Evolutionary conservation across 64 coral and sea anemone species (phyloP).

Genomic region (Pachyseris speciosa): DNA sequence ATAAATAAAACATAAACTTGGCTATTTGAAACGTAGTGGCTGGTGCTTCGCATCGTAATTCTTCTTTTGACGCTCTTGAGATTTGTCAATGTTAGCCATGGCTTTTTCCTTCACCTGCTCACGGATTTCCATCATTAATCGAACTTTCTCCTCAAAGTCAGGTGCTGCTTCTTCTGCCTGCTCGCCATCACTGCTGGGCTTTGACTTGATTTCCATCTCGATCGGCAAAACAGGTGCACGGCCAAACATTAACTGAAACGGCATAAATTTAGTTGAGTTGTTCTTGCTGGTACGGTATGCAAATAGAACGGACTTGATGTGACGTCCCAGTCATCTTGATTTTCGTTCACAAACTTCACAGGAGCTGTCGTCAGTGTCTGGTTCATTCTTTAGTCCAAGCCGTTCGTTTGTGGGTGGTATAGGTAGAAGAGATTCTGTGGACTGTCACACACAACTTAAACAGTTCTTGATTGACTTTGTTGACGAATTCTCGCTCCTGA

Average conservation of each 20-base stretch:
- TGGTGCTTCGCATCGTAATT: slow-evolving; percentile 43
- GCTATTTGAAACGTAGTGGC: slow-evolving; percentile 6
- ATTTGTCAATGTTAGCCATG: slow-evolving; percentile 19
- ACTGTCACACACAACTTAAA: too few species aligned
- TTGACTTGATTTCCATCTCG: slow-evolving; percentile 34
- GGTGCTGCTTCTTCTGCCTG: not conserved
- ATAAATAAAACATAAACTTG: too few species aligned
- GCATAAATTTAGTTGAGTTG: slow-evolving; percentile 59
- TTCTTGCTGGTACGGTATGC: slow-evolving; percentile 53
- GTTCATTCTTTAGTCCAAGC: not conserved
- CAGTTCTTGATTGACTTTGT: too few species aligned
- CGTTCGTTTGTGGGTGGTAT: not conserved
- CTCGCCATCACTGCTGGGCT: not conserved
- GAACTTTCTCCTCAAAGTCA: not conserved
- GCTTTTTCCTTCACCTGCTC: slow-evolving; percentile 26
- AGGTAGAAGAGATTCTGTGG: not conserved
- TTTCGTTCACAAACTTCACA: slow-evolving; percentile 60
- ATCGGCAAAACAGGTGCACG: slow-evolving; percentile 41
- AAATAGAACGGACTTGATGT: slow-evolving; percentile 47
- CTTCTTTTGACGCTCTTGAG: slow-evolving; percentile 49
- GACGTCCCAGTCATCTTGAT: slow-evolving; percentile 69
- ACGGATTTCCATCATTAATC: not conserved
- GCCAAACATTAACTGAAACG: slow-evolving; percentile 69
- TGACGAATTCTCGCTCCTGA: too few species aligned
- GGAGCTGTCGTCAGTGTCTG: slow-evolving; percentile 46